A percentile compares a stretch with the other conserved stretches of the same genome.
phyloP scores from a whole-genome alignment of 2,797 vertebrate species.

The Anguilla pacifica region DNA sequence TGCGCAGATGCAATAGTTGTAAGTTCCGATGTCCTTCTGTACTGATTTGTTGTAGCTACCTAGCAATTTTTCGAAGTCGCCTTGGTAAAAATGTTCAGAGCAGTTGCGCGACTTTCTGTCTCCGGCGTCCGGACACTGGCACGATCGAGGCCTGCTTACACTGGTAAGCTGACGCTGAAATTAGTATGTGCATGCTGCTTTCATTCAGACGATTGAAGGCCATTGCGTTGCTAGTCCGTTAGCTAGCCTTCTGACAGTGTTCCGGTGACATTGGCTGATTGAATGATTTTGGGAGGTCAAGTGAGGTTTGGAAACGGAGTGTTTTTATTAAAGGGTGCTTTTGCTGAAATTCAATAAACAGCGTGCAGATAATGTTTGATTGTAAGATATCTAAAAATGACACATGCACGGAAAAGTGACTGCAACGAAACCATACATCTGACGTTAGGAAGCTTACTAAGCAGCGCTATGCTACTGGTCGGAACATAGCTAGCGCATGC shows the following conservation, averaged over 20 bases:
- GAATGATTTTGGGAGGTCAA: not conserved
- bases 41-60: not conserved
- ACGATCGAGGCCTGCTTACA: conserved; percentile 56
- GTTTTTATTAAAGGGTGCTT: no score
- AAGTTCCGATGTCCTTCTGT: not conserved
- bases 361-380: no score
- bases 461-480: not conserved
- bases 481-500: not conserved
- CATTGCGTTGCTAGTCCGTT: not conserved
- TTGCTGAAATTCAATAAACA: no score
- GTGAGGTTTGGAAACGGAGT: no score
- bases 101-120: conserved; percentile 72
- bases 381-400: no score
- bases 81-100: conserved; percentile 70
- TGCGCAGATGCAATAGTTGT: conserved; percentile 7
- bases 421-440: not conserved
- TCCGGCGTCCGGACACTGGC: conserved; percentile 72
- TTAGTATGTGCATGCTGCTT: not conserved
- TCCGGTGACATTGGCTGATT: not conserved
- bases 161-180: conserved; percentile 57
- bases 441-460: not conserved
- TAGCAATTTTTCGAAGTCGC: not conserved
- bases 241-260: not conserved
- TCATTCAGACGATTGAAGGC: not conserved
- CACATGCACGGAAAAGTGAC: no score